Conservation (phyloP, 2,888 invertebrate species). For the Leptopterna dolabrata region DNA sequence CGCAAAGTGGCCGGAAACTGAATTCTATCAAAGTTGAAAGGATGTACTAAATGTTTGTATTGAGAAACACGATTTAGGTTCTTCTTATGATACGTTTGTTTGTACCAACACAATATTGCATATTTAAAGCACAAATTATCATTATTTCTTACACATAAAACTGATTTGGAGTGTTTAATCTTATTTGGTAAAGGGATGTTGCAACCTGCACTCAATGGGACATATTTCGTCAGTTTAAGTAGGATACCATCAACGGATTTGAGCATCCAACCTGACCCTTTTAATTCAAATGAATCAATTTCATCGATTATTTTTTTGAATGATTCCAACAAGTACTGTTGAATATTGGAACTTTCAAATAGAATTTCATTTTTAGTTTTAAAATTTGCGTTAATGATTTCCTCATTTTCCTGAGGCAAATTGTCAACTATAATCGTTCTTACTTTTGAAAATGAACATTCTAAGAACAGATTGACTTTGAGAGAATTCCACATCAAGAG, state of each 20-base stretch:
- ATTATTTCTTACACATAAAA: neutral
- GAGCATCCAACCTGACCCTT: constrained; percentile 12
- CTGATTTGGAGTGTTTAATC: neutral
- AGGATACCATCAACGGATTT: neutral
- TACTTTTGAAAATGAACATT: neutral
- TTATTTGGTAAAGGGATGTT: neutral
- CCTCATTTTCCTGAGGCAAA: neutral
- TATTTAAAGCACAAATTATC: neutral
- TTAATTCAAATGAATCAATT: neutral
- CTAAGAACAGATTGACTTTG: neutral
- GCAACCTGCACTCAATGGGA: neutral
- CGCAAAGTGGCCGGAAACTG: neutral
- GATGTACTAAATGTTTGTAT: neutral
- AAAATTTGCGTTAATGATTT: neutral
- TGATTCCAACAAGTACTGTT: neutral
- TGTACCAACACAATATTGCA: neutral
- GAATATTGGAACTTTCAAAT: neutral
- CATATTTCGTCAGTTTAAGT: neutral
- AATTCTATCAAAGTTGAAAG: neutral
- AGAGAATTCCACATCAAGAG: neutral
- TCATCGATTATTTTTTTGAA: neutral
- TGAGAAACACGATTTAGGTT: neutral
- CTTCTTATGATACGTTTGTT: neutral
- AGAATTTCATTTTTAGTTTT: neutral
- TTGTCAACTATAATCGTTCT: neutral